These are phyloP conservation scores for Apodemus agrarius DNA, from an alignment of 2,797 vertebrate genomes.

Conservation along the genomic window DNA sequence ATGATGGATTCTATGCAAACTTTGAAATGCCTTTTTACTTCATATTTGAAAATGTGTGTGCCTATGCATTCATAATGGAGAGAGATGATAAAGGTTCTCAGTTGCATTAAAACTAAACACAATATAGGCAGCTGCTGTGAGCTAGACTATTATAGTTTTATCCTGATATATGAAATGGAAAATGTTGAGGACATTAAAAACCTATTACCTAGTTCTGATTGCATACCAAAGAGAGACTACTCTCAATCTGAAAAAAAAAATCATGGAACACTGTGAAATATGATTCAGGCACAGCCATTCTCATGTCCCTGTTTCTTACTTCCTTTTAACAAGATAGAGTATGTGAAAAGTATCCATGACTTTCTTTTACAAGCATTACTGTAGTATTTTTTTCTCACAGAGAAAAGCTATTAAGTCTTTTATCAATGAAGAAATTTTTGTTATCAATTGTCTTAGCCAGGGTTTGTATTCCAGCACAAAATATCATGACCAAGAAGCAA, in stretches of 20 bases:
- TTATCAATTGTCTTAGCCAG: neutral
- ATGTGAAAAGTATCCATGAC: neutral
- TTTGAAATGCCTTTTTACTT: constrained; percentile 41
- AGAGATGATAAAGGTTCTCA: constrained; percentile 18
- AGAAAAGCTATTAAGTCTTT: neutral
- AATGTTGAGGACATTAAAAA: neutral
- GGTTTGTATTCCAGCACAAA: neutral
- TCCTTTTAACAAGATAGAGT: neutral
- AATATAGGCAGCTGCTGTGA: neutral
- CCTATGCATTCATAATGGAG: neutral
- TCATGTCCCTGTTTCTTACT: neutral
- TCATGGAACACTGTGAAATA: neutral
- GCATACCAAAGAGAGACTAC: neutral
- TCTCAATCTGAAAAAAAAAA: neutral
- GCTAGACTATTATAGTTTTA: neutral
- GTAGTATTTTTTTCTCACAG: neutral
- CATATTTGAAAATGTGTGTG: constrained; percentile 45
- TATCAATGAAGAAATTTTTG: neutral
- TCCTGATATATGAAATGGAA: neutral
- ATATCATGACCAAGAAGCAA: neutral
- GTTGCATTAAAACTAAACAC: neutral
- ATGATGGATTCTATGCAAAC: neutral
- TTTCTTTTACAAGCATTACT: neutral
- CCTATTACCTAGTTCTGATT: neutral
- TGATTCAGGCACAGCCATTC: neutral